Percentiles rank a stretch among this genome's conserved stretches.
phyloP scores from a whole-genome alignment of 2,113 vertebrate genomes.

The Bucco capensis region DNA sequence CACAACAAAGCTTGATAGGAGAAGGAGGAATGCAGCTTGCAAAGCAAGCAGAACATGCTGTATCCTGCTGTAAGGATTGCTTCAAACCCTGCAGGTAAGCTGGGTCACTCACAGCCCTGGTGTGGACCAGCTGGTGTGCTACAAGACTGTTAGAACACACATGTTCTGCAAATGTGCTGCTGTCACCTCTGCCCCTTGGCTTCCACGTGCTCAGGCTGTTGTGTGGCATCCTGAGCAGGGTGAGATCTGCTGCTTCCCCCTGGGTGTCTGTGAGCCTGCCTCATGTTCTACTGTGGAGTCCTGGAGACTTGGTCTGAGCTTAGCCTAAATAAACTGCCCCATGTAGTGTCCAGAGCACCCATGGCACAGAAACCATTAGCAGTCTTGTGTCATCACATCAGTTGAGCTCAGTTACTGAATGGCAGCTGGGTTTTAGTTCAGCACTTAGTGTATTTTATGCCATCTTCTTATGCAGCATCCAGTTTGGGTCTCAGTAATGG shows the following conservation, averaged over 20 bases:
- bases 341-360: rapidly evolving
- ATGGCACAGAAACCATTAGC: background rate
- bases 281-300: background rate
- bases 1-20: background rate
- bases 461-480: background rate
- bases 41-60: background rate
- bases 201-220: background rate
- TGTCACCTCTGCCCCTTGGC: background rate
- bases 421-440: background rate
- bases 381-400: background rate
- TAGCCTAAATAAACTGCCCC: background rate
- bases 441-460: background rate
- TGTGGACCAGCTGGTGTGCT: background rate
- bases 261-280: background rate
- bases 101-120: background rate
- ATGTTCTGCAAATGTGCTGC: background rate
- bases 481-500: background rate
- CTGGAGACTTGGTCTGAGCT: background rate
- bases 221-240: background rate
- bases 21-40: slow-evolving; percentile 16
- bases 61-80: background rate
- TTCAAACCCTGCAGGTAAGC: slow-evolving; percentile 11
- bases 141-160: background rate
- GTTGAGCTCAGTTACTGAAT: background rate
- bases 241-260: background rate